Evolutionary conservation across 2,797 vertebrate genomes (phyloP).

Genomic region (Sebastes oblongus): DNA sequence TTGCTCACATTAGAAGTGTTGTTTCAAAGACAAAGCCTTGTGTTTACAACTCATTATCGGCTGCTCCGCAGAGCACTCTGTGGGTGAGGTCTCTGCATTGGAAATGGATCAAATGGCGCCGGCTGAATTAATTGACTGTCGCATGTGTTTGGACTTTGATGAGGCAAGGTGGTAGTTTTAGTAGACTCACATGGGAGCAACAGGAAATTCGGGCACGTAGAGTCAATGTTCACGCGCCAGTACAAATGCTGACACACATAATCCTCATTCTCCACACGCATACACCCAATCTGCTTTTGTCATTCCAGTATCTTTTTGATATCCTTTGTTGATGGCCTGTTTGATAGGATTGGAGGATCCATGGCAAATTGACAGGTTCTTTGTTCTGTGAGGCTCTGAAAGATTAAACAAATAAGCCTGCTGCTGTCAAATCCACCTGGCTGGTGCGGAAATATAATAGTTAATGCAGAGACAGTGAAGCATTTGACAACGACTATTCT

Average conservation of each 20-base stretch:
- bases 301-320: background rate
- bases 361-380: background rate
- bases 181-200: background rate
- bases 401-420: constrained; percentile 3
- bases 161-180: constrained; percentile 1
- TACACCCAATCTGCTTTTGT: background rate
- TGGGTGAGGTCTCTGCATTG: background rate
- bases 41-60: constrained; percentile 40
- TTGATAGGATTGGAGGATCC: background rate
- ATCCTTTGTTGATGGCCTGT: background rate
- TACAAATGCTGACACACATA: background rate
- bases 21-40: constrained; percentile 42
- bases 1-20: background rate
- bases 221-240: background rate
- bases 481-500: background rate
- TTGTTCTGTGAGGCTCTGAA: background rate
- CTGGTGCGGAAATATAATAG: background rate
- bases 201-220: background rate
- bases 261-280: background rate
- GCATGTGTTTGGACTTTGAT: constrained; percentile 26
- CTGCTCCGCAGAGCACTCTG: background rate
- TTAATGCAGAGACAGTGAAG: background rate
- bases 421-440: constrained; percentile 3
- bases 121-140: constrained; percentile 21
- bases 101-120: constrained; percentile 30